Percentiles rank a stretch among this genome's conserved stretches.
These are phyloP conservation scores for Lepidocyrtinus sp. DNA, from an alignment of 2,888 invertebrate species.

Conservation along the genomic window DNA sequence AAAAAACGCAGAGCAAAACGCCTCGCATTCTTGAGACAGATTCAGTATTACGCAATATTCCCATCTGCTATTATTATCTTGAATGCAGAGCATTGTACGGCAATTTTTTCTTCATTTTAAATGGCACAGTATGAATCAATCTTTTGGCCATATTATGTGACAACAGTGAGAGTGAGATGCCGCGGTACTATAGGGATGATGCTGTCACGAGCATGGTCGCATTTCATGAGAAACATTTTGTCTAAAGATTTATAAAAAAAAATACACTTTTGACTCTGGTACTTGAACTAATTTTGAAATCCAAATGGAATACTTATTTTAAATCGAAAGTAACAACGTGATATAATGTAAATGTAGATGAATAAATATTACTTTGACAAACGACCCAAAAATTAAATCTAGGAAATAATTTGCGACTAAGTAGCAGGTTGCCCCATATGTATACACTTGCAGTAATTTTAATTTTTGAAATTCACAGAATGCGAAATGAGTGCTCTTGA, in stretches of 20 bases:
- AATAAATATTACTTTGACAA: too few species aligned
- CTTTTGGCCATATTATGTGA: background rate
- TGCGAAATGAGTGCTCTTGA: conserved; percentile 69
- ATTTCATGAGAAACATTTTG: background rate
- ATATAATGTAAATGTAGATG: too few species aligned
- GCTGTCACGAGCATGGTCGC: background rate
- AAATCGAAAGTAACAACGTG: too few species aligned
- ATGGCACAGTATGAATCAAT: background rate
- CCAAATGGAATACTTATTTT: too few species aligned
- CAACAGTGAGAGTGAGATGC: background rate
- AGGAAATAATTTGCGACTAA: too few species aligned
- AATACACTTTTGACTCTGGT: too few species aligned
- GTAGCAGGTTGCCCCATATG: too few species aligned
- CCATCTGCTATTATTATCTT: background rate
- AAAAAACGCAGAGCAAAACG: background rate
- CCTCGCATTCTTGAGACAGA: background rate
- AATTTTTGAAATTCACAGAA: conserved; percentile 44
- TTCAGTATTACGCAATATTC: conserved; percentile 9
- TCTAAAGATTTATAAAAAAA: too few species aligned
- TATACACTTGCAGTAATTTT: too few species aligned
- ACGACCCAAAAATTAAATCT: too few species aligned
- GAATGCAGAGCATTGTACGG: background rate
- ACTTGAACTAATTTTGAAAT: too few species aligned
- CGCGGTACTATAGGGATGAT: background rate
- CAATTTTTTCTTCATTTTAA: background rate